phyloP scores from a whole-genome alignment of 2,113 vertebrate genomes.

The Lycocorax pyrrhopterus region DNA sequence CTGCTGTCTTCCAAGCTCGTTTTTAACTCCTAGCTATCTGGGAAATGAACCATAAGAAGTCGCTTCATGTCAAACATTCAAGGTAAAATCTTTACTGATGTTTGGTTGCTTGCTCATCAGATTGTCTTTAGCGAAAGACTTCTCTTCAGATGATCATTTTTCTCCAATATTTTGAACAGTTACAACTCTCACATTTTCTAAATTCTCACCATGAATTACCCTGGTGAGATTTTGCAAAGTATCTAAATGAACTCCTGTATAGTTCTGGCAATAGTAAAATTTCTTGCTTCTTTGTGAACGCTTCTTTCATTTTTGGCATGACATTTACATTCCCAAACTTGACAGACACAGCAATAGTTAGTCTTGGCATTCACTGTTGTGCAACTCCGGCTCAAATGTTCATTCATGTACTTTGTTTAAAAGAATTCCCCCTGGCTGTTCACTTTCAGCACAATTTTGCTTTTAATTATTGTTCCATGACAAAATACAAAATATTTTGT shows the following conservation, averaged over 20 bases:
- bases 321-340: background rate
- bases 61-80: rapidly evolving
- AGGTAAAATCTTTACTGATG: background rate
- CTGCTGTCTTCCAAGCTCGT: background rate
- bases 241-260: background rate
- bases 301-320: background rate
- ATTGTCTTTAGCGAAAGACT: background rate
- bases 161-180: background rate
- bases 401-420: background rate
- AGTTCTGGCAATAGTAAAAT: background rate
- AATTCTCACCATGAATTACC: background rate
- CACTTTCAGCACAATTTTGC: background rate
- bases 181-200: background rate
- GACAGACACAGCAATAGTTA: background rate
- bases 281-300: background rate
- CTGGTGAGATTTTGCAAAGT: background rate
- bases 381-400: background rate
- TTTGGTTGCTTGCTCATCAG: background rate
- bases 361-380: background rate
- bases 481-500: background rate
- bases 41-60: background rate
- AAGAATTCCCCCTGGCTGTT: background rate
- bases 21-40: background rate
- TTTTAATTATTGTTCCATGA: background rate
- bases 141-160: background rate